Conservation (phyloP, 1,140 invertebrate genomes). For the Neotoxoptera formosana region DNA sequence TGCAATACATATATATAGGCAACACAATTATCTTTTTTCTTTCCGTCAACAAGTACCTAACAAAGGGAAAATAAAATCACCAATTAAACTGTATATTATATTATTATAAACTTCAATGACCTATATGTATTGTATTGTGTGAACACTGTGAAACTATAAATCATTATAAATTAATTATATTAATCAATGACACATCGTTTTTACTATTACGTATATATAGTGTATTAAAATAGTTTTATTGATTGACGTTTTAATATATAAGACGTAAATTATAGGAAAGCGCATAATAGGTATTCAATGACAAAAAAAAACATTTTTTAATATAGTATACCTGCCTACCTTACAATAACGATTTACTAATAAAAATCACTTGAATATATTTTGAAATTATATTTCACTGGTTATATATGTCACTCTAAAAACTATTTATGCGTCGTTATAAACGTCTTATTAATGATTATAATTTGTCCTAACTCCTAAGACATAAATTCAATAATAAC, state of each 20-base stretch:
- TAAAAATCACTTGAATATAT: not conserved
- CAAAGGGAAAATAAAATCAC: not conserved
- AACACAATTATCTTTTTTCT: not conserved
- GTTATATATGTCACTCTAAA: not conserved
- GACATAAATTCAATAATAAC: not conserved
- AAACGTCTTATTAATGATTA: not conserved
- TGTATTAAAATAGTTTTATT: not conserved
- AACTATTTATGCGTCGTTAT: not conserved
- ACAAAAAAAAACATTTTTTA: not conserved
- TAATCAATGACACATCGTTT: not conserved
- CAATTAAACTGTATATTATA: not conserved
- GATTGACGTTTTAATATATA: not conserved
- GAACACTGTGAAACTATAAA: too few species aligned
- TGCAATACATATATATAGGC: not conserved
- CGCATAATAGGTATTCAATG: not conserved
- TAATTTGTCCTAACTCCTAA: conserved; percentile 14
- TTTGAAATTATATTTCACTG: not conserved
- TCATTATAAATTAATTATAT: conserved; percentile 3
- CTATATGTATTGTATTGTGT: not conserved
- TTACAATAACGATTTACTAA: not conserved
- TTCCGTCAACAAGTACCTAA: not conserved
- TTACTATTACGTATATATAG: not conserved
- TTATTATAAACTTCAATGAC: not conserved
- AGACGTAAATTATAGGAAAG: not conserved
- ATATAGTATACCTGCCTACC: not conserved